These are phyloP conservation scores for Parnassius orleans DNA, from an alignment of 2,888 invertebrate species.

Conservation along the genomic window DNA sequence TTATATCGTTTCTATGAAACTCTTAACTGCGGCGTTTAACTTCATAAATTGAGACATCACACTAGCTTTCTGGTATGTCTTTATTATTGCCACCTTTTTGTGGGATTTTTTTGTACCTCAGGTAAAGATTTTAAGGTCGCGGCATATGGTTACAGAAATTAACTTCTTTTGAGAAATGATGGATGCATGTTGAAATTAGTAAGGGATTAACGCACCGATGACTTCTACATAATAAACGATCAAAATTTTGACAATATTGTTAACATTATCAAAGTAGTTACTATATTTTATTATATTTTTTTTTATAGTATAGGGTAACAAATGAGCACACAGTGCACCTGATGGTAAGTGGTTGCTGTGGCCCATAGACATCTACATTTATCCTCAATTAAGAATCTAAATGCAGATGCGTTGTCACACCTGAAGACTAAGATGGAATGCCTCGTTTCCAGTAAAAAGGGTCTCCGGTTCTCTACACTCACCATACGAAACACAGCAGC, in stretches of 20 bases:
- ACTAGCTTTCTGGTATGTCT: constrained; percentile 63
- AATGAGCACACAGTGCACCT: too few species aligned
- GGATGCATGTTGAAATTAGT: constrained; percentile 68
- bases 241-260: background rate
- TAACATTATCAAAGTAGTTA: too few species aligned
- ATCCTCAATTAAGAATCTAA: too few species aligned
- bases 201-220: constrained; percentile 52
- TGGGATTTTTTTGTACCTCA: constrained; percentile 47
- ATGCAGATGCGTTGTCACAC: too few species aligned
- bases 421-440: too few species aligned
- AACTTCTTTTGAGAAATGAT: constrained; percentile 66
- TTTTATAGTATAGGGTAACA: too few species aligned
- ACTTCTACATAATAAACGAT: constrained; percentile 29
- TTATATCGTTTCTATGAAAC: constrained; percentile 12
- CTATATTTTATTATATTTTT: too few species aligned
- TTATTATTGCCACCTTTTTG: constrained; percentile 70
- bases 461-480: too few species aligned
- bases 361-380: too few species aligned
- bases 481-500: too few species aligned
- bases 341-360: too few species aligned
- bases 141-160: constrained; percentile 61
- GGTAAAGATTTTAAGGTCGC: constrained; percentile 57
- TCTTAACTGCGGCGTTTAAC: constrained; percentile 30
- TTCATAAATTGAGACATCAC: constrained; percentile 75
- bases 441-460: too few species aligned